Percentiles rank a stretch among this genome's conserved stretches.
Conservation (phyloP, 2,797 vertebrate species). For the Xenentodon cancila region DNA sequence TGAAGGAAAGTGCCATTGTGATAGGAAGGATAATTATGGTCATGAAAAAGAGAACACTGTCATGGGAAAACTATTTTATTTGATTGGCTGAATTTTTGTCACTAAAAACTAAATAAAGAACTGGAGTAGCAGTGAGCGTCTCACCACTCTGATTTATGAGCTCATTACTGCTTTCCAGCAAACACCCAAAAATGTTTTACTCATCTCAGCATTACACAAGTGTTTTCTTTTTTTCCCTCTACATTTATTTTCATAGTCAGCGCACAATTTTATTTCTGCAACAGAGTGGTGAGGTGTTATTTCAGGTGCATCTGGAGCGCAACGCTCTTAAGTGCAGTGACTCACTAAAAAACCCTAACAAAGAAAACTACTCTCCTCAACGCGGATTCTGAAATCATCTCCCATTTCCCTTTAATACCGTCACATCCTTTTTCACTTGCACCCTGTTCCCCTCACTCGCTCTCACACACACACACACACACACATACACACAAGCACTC, state of each 20-base stretch:
- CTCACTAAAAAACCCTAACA: constrained; percentile 44
- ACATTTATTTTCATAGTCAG: constrained; percentile 33
- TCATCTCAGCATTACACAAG: constrained; percentile 37
- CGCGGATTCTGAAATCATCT: constrained; percentile 38
- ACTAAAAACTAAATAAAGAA: constrained; percentile 45
- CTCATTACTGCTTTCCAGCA: constrained; percentile 72
- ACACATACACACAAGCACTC: constrained; percentile 70
- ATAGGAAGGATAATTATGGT: constrained; percentile 54
- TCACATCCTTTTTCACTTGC: constrained; percentile 27
- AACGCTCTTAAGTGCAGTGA: constrained; percentile 47
- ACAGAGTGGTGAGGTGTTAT: constrained; percentile 41
- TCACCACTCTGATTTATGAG: constrained; percentile 73
- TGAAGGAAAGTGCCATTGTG: constrained; percentile 42
- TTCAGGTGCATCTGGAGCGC: constrained; percentile 39
- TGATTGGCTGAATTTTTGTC: constrained; percentile 32
- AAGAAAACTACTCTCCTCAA: constrained; percentile 48
- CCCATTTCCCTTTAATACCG: constrained; percentile 31
- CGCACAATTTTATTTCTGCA: constrained; percentile 48
- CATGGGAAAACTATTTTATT: constrained; percentile 50
- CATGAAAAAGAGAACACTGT: constrained; percentile 31
- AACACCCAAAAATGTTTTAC: constrained; percentile 60
- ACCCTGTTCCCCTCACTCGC: constrained; percentile 19
- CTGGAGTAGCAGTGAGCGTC: constrained; percentile 42
- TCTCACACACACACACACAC: constrained; percentile 1
- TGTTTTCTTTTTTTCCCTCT: constrained; percentile 19